Conservation (phyloP, 2,797 vertebrate species). For the Amblyopsis hoosieri region DNA sequence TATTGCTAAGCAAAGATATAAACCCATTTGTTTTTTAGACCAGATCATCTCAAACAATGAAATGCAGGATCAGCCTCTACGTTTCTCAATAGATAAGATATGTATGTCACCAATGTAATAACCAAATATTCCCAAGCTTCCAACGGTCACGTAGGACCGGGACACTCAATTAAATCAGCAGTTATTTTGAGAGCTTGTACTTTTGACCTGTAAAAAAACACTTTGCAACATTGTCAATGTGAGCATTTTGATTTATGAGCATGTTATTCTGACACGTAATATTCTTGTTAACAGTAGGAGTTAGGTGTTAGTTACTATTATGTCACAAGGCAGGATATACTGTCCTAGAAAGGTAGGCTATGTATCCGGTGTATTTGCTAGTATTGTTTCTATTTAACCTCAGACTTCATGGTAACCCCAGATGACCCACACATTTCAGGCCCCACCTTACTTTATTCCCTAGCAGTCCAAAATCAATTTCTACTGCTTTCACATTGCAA, state of each 20-base stretch:
- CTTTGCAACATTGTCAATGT: too few relatives aligned
- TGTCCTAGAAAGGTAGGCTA: background rate
- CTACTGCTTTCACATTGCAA: too few relatives aligned
- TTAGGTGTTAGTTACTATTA: background rate
- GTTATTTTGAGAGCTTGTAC: conserved; percentile 54
- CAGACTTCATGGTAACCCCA: background rate
- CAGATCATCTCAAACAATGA: conserved; percentile 17
- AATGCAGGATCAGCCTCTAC: conserved; percentile 12
- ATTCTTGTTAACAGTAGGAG: background rate
- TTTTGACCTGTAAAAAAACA: conserved; percentile 19
- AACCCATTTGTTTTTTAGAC: background rate
- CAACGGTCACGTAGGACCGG: conserved; percentile 3
- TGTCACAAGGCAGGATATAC: background rate
- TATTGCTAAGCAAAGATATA: conserved; percentile 31
- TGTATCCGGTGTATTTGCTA: background rate
- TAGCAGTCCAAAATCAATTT: too few relatives aligned
- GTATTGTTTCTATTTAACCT: background rate
- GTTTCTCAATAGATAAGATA: conserved; percentile 16
- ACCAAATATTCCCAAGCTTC: conserved; percentile 36
- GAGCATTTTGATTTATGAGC: too few relatives aligned
- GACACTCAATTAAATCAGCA: conserved; percentile 22
- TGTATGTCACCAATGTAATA: conserved; percentile 20
- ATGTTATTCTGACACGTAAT: too few relatives aligned
- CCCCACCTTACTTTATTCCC: background rate
- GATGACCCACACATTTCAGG: background rate